phyloP scores from a whole-genome alignment of 2,797 vertebrate species.

The Buceros bicornis region DNA sequence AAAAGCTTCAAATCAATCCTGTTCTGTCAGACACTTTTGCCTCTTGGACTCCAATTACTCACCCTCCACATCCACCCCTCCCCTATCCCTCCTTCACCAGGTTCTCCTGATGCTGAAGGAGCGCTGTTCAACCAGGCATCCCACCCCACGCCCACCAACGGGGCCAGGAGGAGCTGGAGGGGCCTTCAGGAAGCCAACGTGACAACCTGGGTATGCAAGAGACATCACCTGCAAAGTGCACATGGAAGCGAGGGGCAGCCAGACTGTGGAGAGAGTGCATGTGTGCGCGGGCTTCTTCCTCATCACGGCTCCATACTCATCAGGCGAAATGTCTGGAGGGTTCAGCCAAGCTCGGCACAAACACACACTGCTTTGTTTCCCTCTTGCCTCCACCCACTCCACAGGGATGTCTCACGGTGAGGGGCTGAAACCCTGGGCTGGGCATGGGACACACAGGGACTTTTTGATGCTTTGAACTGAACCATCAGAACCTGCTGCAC shows the following conservation, averaged over 20 bases:
- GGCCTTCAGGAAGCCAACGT: fast-evolving
- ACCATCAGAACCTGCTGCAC: neutral
- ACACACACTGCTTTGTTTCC: neutral
- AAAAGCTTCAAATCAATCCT: slow-evolving; percentile 71
- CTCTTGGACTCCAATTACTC: slow-evolving; percentile 67
- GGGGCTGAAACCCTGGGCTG: neutral
- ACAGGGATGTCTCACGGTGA: fast-evolving
- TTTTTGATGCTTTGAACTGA: neutral
- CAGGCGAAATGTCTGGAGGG: neutral
- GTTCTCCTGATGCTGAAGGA: neutral
- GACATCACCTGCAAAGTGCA: fast-evolving
- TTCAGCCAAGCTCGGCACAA: neutral
- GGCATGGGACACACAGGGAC: neutral
- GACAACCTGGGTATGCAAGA: fast-evolving
- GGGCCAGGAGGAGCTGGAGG: fast-evolving
- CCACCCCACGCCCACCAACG: fast-evolving
- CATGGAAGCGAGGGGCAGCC: neutral
- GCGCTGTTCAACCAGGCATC: neutral
- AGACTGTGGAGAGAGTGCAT: fast-evolving
- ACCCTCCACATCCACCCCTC: neutral
- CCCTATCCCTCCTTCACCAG: neutral
- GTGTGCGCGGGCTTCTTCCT: neutral
- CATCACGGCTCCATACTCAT: neutral
- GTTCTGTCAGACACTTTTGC: slow-evolving; percentile 48
- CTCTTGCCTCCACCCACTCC: neutral